Conservation (phyloP, 2,797 vertebrate species). For the Hoplostethus atlanticus region DNA sequence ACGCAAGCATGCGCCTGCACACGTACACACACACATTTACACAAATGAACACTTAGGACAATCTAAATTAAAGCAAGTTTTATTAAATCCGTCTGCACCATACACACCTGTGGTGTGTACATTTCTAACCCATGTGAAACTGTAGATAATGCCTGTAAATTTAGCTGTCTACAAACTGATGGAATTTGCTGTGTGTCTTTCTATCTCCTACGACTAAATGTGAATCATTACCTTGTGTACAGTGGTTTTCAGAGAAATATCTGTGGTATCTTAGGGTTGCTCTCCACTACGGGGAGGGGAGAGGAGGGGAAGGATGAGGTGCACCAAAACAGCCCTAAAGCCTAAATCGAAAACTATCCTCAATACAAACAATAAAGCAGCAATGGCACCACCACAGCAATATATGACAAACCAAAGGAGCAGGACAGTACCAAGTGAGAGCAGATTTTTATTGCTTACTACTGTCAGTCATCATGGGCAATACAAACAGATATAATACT, state of each 20-base stretch:
- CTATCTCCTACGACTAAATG: conserved; percentile 64
- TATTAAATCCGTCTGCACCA: conserved; percentile 24
- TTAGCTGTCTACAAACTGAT: conserved; percentile 49
- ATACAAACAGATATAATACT: conserved; percentile 34
- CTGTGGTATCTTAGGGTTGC: conserved; percentile 34
- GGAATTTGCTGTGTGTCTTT: conserved; percentile 57
- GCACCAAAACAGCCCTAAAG: conserved; percentile 20
- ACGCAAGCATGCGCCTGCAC: conserved; percentile 41
- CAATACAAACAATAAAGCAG: conserved; percentile 13
- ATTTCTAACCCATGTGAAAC: conserved; percentile 49
- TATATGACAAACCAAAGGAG: conserved; percentile 75
- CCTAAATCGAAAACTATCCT: conserved; percentile 10
- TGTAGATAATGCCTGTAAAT: conserved; percentile 69
- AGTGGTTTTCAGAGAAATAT: conserved; percentile 51
- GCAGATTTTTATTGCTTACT: conserved; percentile 17
- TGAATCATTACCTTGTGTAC: conserved; percentile 59
- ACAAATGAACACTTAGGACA: conserved; percentile 29
- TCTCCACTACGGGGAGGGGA: conserved; percentile 27
- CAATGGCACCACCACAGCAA: conserved; percentile 61
- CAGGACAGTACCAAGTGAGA: conserved; percentile 27
- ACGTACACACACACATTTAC: conserved; percentile 34
- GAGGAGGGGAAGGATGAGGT: conserved; percentile 31
- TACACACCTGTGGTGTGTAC: conserved; percentile 18
- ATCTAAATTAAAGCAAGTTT: conserved; percentile 11
- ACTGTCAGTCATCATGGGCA: conserved; percentile 29